Percentiles rank a stretch among this genome's conserved stretches.
Conservation (phyloP, 2,888 invertebrate genomes). For the Parnassius apollo region DNA sequence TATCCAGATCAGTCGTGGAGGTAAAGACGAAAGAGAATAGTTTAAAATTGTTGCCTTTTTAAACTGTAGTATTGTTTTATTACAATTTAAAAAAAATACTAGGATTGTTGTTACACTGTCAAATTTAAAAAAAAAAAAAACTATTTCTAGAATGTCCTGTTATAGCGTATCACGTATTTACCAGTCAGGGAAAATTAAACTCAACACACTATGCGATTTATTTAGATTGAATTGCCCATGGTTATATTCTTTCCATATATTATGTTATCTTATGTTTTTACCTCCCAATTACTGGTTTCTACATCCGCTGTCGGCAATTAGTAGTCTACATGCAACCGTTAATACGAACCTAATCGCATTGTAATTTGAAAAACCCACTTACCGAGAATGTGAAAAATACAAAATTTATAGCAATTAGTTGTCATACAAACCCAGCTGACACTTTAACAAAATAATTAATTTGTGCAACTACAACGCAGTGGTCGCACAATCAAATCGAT, state of each 20-base stretch:
- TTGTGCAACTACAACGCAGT: slow-evolving; percentile 48
- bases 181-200: slow-evolving; percentile 5
- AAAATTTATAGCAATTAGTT: slow-evolving; percentile 73
- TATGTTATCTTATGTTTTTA: slow-evolving; percentile 65
- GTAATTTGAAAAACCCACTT: slow-evolving; percentile 70
- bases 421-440: slow-evolving; percentile 58
- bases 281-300: slow-evolving; percentile 72
- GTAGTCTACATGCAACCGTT: slow-evolving; percentile 74
- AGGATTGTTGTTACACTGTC: too few relatives aligned
- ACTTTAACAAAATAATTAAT: slow-evolving; percentile 67
- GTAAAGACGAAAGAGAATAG: too few relatives aligned
- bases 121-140: too few relatives aligned
- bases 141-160: too few relatives aligned
- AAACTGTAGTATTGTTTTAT: background rate
- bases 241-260: slow-evolving; percentile 43
- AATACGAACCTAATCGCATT: slow-evolving; percentile 67
- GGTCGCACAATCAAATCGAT: slow-evolving; percentile 48
- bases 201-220: slow-evolving; percentile 5
- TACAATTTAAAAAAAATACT: background rate
- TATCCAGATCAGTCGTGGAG: too few relatives aligned
- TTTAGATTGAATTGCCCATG: slow-evolving; percentile 24
- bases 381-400: slow-evolving; percentile 71
- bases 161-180: background rate
- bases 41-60: background rate
- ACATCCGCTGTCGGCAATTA: slow-evolving; percentile 73